Evolutionary conservation across 2,797 vertebrate species (phyloP).

Genomic region (Tragelaphus eurycerus): DNA sequence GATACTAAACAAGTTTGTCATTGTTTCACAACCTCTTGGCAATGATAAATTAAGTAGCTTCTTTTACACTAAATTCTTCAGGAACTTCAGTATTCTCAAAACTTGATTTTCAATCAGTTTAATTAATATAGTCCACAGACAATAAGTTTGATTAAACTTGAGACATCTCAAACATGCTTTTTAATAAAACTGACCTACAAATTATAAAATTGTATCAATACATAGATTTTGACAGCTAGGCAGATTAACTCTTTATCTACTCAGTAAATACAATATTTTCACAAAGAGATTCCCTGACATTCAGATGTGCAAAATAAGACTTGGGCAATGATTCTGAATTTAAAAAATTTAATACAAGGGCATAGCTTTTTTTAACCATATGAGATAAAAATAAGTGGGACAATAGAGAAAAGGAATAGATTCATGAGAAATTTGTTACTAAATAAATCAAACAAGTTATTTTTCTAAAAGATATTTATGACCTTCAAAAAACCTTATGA

Average conservation of each 20-base stretch:
- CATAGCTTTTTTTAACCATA: conserved; percentile 17
- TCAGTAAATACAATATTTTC: conserved; percentile 52
- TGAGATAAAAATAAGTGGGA: background rate
- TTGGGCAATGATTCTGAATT: conserved; percentile 36
- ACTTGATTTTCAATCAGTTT: conserved; percentile 60
- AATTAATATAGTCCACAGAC: conserved; percentile 67
- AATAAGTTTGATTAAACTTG: conserved; percentile 60
- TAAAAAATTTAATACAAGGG: conserved; percentile 39
- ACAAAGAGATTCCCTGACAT: conserved; percentile 41
- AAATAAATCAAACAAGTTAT: conserved; percentile 22
- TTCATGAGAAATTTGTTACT: conserved; percentile 3
- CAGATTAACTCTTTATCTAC: conserved; percentile 27
- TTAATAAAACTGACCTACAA: conserved; percentile 64
- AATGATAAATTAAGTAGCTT: conserved; percentile 64
- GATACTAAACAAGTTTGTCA: conserved; percentile 63
- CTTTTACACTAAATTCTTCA: conserved; percentile 44
- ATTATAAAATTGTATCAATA: conserved; percentile 17
- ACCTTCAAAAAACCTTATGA: background rate
- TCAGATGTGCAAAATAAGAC: conserved; percentile 51
- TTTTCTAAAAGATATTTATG: conserved; percentile 30
- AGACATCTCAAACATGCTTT: conserved; percentile 54
- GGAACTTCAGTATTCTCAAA: conserved; percentile 43
- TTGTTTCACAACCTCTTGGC: conserved; percentile 46
- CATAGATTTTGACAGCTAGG: conserved; percentile 47
- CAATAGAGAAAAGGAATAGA: background rate